phyloP scores from a whole-genome alignment of 2,888 invertebrate species.

The Peribatodes rhomboidaria region DNA sequence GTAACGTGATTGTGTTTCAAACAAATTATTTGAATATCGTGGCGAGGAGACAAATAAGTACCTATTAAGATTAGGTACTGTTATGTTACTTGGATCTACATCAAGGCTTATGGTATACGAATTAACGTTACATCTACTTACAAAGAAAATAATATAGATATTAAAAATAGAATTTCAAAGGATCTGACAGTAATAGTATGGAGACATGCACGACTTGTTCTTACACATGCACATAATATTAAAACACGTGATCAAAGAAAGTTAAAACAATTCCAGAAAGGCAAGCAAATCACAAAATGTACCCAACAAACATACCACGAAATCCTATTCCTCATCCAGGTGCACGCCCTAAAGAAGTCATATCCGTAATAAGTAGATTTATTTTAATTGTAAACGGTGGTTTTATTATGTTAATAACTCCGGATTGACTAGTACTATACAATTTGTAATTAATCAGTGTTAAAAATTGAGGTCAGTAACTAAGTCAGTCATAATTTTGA shows the following conservation, averaged over 20 bases:
- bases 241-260: slow-evolving; percentile 34
- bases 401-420: slow-evolving; percentile 48
- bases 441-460: slow-evolving; percentile 30
- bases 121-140: not conserved
- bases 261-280: slow-evolving; percentile 34
- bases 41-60: not conserved
- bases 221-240: not conserved
- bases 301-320: slow-evolving; percentile 83
- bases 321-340: slow-evolving; percentile 59
- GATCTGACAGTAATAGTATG: no score
- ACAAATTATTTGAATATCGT: not conserved
- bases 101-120: not conserved
- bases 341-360: slow-evolving; percentile 38
- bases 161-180: no score
- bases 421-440: slow-evolving; percentile 33
- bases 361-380: slow-evolving; percentile 36
- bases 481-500: slow-evolving; percentile 38
- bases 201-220: slow-evolving; percentile 19
- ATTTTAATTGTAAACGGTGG: slow-evolving; percentile 32
- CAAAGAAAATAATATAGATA: not conserved
- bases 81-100: not conserved
- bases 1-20: not conserved
- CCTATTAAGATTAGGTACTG: not conserved
- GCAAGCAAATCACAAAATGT: slow-evolving; percentile 72
- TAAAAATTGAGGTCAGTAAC: slow-evolving; percentile 45